Conservation (phyloP, 2,797 vertebrate species). For the Cottoperca gobio region DNA sequence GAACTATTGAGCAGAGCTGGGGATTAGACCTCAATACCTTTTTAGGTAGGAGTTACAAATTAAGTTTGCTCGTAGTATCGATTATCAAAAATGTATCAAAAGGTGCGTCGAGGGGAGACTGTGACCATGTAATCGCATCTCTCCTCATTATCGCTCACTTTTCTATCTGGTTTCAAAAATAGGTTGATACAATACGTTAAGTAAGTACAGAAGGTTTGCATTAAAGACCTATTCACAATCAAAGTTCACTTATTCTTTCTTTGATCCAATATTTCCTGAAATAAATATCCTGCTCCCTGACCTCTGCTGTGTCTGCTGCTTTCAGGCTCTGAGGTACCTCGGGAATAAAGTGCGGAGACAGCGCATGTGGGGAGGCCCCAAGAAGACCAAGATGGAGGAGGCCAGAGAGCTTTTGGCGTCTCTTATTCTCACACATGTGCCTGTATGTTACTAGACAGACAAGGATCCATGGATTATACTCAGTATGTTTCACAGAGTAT, state of each 20-base stretch:
- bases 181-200: no score
- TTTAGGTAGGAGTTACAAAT: background rate
- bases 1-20: background rate
- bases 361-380: slow-evolving; percentile 98
- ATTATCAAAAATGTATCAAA: background rate
- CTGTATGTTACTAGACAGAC: slow-evolving; percentile 83
- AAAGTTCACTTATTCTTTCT: background rate
- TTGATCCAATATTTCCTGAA: background rate
- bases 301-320: slow-evolving; percentile 1
- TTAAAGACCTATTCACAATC: background rate
- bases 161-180: background rate
- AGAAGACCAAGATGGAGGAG: slow-evolving; percentile 99
- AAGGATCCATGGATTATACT: background rate
- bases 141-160: no score
- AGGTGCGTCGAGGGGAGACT: background rate
- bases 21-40: background rate
- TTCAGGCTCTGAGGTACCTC: slow-evolving; percentile 94
- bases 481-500: background rate
- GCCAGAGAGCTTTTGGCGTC: slow-evolving; percentile 96
- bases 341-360: slow-evolving; percentile 98
- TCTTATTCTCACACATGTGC: slow-evolving; percentile 95
- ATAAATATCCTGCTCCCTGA: slow-evolving; percentile 3
- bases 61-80: background rate
- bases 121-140: no score
- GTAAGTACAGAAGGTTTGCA: background rate